Percentiles rank a stretch among this genome's conserved stretches.
Evolutionary conservation across 2,113 vertebrate species (phyloP).

Genomic region (Leptobrachium leishanense): DNA sequence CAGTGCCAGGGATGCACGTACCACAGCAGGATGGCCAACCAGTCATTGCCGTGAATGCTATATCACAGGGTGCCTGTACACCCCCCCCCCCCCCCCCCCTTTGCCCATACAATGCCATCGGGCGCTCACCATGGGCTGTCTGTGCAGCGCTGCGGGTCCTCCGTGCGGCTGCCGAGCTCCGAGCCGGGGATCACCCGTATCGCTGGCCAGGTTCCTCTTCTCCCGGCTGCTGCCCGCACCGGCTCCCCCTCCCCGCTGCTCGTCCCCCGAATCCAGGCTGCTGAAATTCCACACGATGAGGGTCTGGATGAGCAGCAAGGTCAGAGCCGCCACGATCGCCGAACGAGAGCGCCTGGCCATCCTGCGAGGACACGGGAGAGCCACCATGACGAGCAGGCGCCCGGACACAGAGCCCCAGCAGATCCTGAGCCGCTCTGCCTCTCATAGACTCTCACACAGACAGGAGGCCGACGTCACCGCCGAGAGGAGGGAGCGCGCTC

Average conservation of each 20-base stretch:
- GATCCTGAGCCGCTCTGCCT: not conserved
- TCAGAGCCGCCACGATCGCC: conserved; percentile 84
- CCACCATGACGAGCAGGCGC: conserved; percentile 74
- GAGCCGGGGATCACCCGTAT: conserved; percentile 65
- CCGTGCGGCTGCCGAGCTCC: conserved; percentile 56
- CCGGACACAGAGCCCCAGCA: conserved; percentile 17
- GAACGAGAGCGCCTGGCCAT: conserved; percentile 85
- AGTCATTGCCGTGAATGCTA: too few species aligned
- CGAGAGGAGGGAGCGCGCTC: conserved; percentile 58
- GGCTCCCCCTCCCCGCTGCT: conserved; percentile 67
- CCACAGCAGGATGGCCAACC: too few species aligned
- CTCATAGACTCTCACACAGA: conserved; percentile 58
- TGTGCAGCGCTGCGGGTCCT: conserved; percentile 47
- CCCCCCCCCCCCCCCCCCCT: too few species aligned
- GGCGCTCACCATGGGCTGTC: conserved; percentile 62
- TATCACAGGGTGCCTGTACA: too few species aligned
- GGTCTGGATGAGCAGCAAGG: conserved; percentile 87
- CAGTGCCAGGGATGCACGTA: too few species aligned
- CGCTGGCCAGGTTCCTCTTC: conserved; percentile 64
- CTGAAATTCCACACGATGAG: conserved; percentile 93
- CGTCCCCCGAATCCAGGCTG: conserved; percentile 83
- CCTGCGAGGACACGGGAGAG: conserved; percentile 81
- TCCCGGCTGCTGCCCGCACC: conserved; percentile 55
- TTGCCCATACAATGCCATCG: not conserved
- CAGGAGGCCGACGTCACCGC: conserved; percentile 72